Evolutionary conservation across 64 coral and sea anemone species (phyloP).

Genomic region (Exaiptasia diaphana): DNA sequence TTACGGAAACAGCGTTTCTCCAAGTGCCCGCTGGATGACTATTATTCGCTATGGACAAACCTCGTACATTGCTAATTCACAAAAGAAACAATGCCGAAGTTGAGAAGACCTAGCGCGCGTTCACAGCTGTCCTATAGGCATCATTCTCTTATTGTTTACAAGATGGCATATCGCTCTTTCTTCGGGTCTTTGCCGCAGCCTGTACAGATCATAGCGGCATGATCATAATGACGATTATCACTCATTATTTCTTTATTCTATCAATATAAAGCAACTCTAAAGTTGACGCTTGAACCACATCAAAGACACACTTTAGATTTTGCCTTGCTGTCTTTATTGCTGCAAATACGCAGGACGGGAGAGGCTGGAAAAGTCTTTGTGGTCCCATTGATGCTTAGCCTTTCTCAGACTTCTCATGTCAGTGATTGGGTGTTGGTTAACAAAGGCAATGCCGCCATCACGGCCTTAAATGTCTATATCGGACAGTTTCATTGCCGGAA

Average conservation of each 20-base stretch:
- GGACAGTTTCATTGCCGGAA: not conserved
- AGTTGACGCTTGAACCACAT: not conserved
- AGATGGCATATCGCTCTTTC: not conserved
- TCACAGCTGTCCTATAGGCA: not conserved
- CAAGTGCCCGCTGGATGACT: not conserved
- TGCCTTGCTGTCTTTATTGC: not conserved
- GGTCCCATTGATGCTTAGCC: not conserved
- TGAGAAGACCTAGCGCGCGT: not conserved
- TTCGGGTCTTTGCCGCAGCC: conserved; percentile 14
- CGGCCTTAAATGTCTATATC: not conserved
- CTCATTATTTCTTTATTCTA: conserved; percentile 8
- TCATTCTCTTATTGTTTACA: conserved; percentile 5
- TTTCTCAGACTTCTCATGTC: not conserved
- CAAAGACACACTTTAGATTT: not conserved
- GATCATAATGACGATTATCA: conserved; percentile 3
- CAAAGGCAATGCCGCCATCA: conserved; percentile 9
- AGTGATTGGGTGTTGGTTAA: conserved; percentile 23
- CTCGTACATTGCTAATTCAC: conserved; percentile 13
- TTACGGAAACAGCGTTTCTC: conserved; percentile 20
- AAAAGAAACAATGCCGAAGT: conserved; percentile 1
- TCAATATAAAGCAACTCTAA: not conserved
- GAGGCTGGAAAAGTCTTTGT: not conserved
- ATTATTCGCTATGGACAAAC: conserved; percentile 6
- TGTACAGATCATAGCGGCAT: conserved; percentile 21
- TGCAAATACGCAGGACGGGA: not conserved